Evolutionary conservation across 2,797 vertebrate genomes (phyloP), one percentile per base, ranked within the genome.

Genomic region (Thaleichthys pacificus): DNA sequence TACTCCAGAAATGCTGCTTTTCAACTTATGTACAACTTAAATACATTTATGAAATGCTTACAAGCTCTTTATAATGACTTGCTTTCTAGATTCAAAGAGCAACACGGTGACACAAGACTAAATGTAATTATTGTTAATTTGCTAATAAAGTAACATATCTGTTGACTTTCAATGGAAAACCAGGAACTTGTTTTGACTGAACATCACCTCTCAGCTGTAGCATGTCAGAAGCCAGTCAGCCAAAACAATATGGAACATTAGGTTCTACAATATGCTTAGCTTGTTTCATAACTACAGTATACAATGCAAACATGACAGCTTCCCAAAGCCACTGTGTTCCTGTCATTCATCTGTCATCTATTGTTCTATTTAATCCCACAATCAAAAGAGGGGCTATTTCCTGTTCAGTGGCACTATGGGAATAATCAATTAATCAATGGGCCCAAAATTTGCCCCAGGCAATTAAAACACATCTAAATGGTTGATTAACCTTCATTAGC

Each of bases 401-500:
- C 81, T 85, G 67, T 78, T 62, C 24, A 30, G 21, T 17, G 51
- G 51, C 4, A 78, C 70, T 75, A 65, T 79, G 35, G n/a, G 42
- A 87, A 85, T 88, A 83, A 47, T 47, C 42, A 47, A 47, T 47
- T 47, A 88, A 87, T 89, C 85, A 87, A 76, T 15, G 12, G 75
- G 5, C 63, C 81, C 74, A 91, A n/a, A 56, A 56, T n/a, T 56
- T 17, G 51, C 15, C 15, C 5, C 19, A 56, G 19, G 19, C 6
- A 90, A 85, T 80, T 56, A 73, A 15, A 66, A 83, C 71, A 68
- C 77, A 76, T 75, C 82, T 72, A 87, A 87, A 19, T 63, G 82
- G 81, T 88, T 92, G 90, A 91, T 86, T 91, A 87, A 88, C 85
- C 85, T 88, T 42, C 79, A 69, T 86, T 85, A 82, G 88, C 81